phyloP scores from a whole-genome alignment of 2,888 invertebrate species.

The Drosophila stalkeri region DNA sequence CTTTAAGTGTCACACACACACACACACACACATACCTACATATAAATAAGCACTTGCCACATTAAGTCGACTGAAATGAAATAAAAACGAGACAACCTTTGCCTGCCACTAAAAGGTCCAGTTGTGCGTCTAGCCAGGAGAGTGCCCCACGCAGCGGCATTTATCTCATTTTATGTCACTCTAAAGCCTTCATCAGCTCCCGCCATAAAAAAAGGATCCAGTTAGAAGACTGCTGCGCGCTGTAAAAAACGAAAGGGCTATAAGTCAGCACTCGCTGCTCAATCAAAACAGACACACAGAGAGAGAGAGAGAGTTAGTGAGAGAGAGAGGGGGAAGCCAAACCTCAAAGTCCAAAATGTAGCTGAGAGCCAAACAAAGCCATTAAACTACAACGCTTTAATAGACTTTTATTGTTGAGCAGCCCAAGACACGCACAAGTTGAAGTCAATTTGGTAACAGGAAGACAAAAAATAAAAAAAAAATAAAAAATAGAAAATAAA shows the following conservation, averaged over 20 bases:
- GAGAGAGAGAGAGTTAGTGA: neutral
- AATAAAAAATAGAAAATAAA: conserved; percentile 6
- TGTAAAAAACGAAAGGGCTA: conserved; percentile 52
- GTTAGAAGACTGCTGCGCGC: conserved; percentile 9
- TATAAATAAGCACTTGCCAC: conserved; percentile 14
- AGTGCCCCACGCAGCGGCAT: conserved; percentile 34
- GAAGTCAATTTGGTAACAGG: conserved; percentile 51
- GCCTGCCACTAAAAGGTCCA: conserved; percentile 42
- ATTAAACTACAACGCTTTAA: conserved; percentile 66
- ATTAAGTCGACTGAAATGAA: conserved; percentile 34
- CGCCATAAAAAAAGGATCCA: conserved; percentile 44
- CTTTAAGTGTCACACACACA: conserved; percentile 26
- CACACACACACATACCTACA: neutral
- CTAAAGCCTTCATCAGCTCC: conserved; percentile 68
- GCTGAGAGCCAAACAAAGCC: conserved; percentile 54
- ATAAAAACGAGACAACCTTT: conserved; percentile 45
- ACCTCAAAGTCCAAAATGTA: conserved; percentile 43
- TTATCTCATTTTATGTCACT: conserved; percentile 67
- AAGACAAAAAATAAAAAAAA: conserved; percentile 15
- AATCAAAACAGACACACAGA: conserved; percentile 41
- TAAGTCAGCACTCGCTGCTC: conserved; percentile 42
- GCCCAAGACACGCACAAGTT: conserved; percentile 53
- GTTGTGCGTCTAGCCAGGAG: conserved; percentile 34
- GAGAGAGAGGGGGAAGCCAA: neutral
- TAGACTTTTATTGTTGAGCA: conserved; percentile 66